These are phyloP conservation scores for Drosophila buzzatii DNA, from an alignment of 2,888 invertebrate genomes.

Conservation along the genomic window DNA sequence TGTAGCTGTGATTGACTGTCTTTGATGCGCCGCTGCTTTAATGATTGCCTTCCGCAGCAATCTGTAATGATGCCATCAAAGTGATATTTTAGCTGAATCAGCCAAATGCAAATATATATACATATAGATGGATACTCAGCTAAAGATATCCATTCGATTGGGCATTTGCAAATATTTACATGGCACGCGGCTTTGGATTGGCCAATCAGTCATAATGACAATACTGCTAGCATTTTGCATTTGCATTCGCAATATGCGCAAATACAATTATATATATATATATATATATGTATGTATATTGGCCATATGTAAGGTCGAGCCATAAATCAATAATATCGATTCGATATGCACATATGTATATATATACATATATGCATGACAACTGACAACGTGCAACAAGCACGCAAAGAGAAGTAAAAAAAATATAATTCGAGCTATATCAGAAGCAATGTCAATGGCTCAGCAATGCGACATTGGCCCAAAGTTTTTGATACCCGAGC, in stretches of 20 bases:
- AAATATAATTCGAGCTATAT: conserved; percentile 27
- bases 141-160: conserved; percentile 10
- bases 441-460: conserved; percentile 54
- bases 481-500: neutral
- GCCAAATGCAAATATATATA: neutral
- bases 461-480: conserved; percentile 37
- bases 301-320: conserved; percentile 31
- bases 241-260: conserved; percentile 41
- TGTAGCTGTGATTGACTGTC: conserved; percentile 21
- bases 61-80: conserved; percentile 35
- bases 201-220: conserved; percentile 70
- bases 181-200: conserved; percentile 37
- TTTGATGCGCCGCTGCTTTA: conserved; percentile 29
- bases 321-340: conserved; percentile 75
- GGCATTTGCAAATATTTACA: conserved; percentile 50
- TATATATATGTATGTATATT: conserved; percentile 12
- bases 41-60: conserved; percentile 32
- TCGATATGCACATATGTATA: conserved; percentile 7
- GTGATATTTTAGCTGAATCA: conserved; percentile 10
- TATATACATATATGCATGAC: conserved; percentile 7
- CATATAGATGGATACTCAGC: neutral
- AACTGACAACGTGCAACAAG: conserved; percentile 30
- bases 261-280: conserved; percentile 1
- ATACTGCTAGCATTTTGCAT: conserved; percentile 49
- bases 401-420: conserved; percentile 1